Evolutionary conservation across 2,888 invertebrate genomes (phyloP), one percentile per base, ranked within the genome.

Genomic region (Seladonia tumulorum): DNA sequence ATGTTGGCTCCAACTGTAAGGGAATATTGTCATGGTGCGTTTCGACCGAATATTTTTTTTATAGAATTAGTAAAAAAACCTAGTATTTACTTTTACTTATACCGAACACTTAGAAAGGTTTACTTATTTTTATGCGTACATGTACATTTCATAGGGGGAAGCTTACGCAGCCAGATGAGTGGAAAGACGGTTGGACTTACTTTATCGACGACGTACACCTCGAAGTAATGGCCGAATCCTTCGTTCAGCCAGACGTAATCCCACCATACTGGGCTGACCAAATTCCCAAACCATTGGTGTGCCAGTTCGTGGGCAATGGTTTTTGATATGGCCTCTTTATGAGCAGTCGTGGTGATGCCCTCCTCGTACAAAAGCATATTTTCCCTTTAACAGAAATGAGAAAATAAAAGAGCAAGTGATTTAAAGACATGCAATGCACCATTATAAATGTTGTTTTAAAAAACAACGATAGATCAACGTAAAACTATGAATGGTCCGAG

Each of bases 221-320:
- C 95, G 87, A 96, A 95, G 90, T 95, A 96, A 63, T 93, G 94
- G 16, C 96, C 96, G 87, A 96, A 96, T 5, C 96, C 96, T 92
- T 96, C 95, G 80, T 94, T 95, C 10, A 96, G 86, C 95, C 95
- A 96, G 1, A 95, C 86, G 81, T 94, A 94, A 8, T 92, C 88
- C 95, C 95, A 95, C 95, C 95, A 95, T 68, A 87, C 60, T 4
- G 95, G 94, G 47, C 93, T 94, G n/a, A 95, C 95, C 12, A 95
- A 87, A 90, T 95, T 94, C 14, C 96, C 96, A 84, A 96, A 96
- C 95, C 96, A 96, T 87, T 96, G 96, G 90, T 96, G 96, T 2
- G 96, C 95, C 35, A 96, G 94, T 91, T 96, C 96, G 89, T 96
- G 96, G 5, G 95, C 94, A 25, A 96, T 95, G 14, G 93, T 89